Percentiles rank a stretch among this genome's conserved stretches.
These are phyloP conservation scores for Tupaia chinensis DNA, from an alignment of 2,113 vertebrate genomes.

Conservation along the genomic window DNA sequence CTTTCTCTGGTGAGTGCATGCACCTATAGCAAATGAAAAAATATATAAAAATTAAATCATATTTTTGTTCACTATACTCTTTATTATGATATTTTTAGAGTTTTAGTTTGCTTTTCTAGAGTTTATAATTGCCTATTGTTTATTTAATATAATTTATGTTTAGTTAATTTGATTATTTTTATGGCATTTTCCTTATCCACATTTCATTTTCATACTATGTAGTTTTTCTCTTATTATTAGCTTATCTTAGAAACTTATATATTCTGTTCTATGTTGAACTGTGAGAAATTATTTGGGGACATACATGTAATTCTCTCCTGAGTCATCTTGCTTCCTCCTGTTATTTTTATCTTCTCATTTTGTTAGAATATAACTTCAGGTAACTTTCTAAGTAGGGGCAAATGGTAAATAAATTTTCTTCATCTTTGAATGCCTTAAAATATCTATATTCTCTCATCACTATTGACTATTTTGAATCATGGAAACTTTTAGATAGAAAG, in stretches of 20 bases:
- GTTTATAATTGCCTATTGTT: neutral
- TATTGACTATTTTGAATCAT: neutral
- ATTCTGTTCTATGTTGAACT: neutral
- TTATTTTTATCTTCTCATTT: neutral
- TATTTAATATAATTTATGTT: neutral
- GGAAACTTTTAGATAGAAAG: neutral
- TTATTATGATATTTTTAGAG: neutral
- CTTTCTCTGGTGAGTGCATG: too few species aligned
- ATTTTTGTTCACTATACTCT: neutral
- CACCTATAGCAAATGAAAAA: too few species aligned
- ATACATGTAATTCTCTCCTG: neutral
- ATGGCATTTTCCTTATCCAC: neutral
- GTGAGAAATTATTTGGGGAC: neutral
- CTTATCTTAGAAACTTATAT: neutral
- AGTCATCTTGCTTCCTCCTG: neutral
- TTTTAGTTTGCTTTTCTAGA: neutral
- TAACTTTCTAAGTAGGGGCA: neutral
- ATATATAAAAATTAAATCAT: neutral
- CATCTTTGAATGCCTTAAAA: neutral
- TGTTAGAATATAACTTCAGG: neutral
- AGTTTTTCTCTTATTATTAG: neutral
- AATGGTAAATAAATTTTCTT: neutral
- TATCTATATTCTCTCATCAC: neutral
- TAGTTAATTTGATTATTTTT: neutral
- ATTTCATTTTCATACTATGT: neutral